Base-by-base conservation (phyloP, 2,888 invertebrate species). In the Leptinotarsa peninsularis region DNA sequence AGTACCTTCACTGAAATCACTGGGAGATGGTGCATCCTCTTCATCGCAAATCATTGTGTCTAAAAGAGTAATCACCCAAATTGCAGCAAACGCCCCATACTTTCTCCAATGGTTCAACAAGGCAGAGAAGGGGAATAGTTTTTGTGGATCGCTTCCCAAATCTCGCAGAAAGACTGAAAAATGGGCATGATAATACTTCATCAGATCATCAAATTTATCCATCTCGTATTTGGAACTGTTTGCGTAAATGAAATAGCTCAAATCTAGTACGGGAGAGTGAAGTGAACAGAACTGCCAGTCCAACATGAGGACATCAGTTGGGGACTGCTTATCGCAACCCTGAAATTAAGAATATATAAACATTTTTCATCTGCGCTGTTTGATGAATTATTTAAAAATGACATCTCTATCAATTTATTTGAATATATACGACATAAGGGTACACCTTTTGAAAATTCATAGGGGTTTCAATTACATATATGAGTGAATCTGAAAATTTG, bases 171-270 rank as follows among this genome's bases (percentile, higher is more conserved):
- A 73, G 2, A 77, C 78, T 0, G 83, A 79, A 14, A 87, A 75
- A 4, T 83, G 80, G n/a, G 82, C 74, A 73, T 87, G 79, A 74
- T 88, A 88, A 49, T 82, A 77, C 15, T 83, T 73, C 17, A 87
- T 56, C 17, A 86, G 73, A 23, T 82, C 73, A 18, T 84, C 78
- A 27, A 82, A 84, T 49, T 84, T 75, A 58, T 80, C 56, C 15
- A 86, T 74, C 43, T 81, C 80, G 67, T 83, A 79, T 21, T 80
- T 80, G 4, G 82, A 76, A 52, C 82, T 77, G 49, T 83, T 84
- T 10, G 81, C 80, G 67, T 84, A 87, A 14, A 88, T 72, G 72
- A 85, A 79, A 56, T 85, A 83, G 5, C 82, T 73, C 56, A 88
- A 63, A 74, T 88, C 88, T 49, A 83, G 71, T 4, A 80, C 83